phyloP scores from a whole-genome alignment of 2,888 invertebrate species.

The Anorthoa munda region DNA sequence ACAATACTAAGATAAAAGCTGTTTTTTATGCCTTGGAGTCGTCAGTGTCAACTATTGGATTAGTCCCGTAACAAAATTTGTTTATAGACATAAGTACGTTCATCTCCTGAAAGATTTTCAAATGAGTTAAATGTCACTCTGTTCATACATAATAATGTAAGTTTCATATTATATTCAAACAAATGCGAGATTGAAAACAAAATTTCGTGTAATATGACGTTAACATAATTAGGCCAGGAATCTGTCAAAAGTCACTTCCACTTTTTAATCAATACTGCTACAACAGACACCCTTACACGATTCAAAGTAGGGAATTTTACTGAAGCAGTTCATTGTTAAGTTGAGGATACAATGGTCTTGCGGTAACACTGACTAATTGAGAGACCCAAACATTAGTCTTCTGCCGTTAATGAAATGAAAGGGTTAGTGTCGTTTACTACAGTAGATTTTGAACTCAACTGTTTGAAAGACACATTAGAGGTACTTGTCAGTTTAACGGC shows the following conservation, averaged over 20 bases:
- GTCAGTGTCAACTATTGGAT: too few relatives aligned
- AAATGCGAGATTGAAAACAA: too few relatives aligned
- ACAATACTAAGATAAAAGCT: too few relatives aligned
- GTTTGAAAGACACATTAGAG: conserved; percentile 18
- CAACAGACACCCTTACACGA: conserved; percentile 3
- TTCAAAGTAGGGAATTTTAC: conserved; percentile 41
- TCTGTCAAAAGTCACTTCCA: neutral
- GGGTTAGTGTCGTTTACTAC: conserved; percentile 58
- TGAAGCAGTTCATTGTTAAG: conserved; percentile 48
- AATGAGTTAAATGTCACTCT: too few relatives aligned
- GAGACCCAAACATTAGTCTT: conserved; percentile 57
- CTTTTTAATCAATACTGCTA: conserved; percentile 22
- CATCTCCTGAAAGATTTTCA: too few relatives aligned
- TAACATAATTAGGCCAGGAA: neutral
- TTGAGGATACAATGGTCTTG: conserved; percentile 54
- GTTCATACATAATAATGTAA: neutral
- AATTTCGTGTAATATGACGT: neutral
- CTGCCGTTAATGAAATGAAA: conserved; percentile 63
- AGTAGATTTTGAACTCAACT: conserved; percentile 44
- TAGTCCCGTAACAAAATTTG: too few relatives aligned
- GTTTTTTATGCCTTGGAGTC: too few relatives aligned
- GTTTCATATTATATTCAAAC: neutral
- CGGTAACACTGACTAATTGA: conserved; percentile 64
- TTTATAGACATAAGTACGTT: too few relatives aligned
- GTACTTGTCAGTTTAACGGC: conserved; percentile 2